phyloP scores from a whole-genome alignment of 1,140 invertebrate species.

The Macrocentrus cingulum region DNA sequence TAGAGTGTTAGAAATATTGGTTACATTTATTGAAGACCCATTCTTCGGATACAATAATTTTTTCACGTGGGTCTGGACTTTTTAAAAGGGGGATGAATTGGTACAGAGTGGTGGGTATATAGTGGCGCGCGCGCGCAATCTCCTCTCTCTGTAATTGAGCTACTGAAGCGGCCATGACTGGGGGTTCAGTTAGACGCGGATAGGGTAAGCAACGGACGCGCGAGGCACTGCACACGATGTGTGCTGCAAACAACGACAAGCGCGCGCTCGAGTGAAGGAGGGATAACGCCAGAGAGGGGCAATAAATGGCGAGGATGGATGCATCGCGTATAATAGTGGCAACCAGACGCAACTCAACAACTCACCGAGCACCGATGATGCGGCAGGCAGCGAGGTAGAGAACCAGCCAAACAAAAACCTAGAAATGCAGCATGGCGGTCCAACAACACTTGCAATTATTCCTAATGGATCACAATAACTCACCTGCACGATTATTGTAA shows the following conservation, averaged over 20 bases:
- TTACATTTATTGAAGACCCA: no score
- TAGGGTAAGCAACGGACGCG: conserved; percentile 6
- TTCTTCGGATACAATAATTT: no score
- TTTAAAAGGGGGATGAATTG: no score
- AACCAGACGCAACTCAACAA: neutral
- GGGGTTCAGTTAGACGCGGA: conserved; percentile 35
- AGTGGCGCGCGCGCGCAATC: conserved; percentile 47
- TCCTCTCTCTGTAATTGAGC: conserved; percentile 57
- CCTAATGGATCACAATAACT: conserved; percentile 44
- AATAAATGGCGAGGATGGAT: neutral
- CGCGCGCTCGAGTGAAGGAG: conserved; percentile 20
- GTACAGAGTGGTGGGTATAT: no score
- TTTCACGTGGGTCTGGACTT: no score
- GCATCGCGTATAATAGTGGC: neutral
- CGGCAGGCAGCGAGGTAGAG: conserved; percentile 22
- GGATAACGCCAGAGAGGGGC: conserved; percentile 6
- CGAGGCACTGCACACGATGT: neutral
- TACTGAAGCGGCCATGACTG: conserved; percentile 51
- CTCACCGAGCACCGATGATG: conserved; percentile 20
- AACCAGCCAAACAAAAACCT: conserved; percentile 48
- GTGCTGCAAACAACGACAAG: neutral
- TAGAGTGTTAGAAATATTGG: no score
- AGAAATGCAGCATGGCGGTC: conserved; percentile 56
- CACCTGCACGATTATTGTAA: no score
- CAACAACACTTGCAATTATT: conserved; percentile 55